A percentile compares a stretch with the other conserved stretches of the same genome.
phyloP scores from a whole-genome alignment of 2,113 vertebrate genomes.

The Myiozetetes cayanensis region DNA sequence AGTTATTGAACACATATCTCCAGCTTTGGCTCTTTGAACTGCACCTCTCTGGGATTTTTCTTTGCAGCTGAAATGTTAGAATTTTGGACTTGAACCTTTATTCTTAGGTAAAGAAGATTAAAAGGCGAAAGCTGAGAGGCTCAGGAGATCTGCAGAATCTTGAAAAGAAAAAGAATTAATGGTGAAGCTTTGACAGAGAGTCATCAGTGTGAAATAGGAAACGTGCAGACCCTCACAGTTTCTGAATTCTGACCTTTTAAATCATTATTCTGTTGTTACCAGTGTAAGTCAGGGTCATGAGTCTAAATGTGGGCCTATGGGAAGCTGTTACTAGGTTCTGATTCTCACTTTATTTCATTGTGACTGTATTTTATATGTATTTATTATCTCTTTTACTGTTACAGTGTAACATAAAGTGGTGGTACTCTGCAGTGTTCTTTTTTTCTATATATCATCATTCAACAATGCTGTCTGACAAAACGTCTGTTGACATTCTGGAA shows the following conservation, averaged over 20 bases:
- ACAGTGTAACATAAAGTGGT: not conserved
- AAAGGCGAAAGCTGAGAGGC: not conserved
- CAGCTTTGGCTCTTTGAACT: not conserved
- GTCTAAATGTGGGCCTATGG: not conserved
- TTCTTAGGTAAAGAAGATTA: not conserved
- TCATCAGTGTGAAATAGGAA: not conserved
- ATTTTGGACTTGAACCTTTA: not conserved
- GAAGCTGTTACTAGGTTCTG: not conserved
- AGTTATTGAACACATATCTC: not conserved
- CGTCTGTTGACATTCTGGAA: not conserved
- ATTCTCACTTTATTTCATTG: not conserved
- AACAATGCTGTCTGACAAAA: not conserved
- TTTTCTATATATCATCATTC: not conserved
- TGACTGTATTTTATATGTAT: not conserved
- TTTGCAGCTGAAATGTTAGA: not conserved
- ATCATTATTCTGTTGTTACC: not conserved
- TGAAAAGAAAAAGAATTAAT: not conserved
- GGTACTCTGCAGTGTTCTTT: not conserved
- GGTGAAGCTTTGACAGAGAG: not conserved
- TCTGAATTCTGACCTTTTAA: constrained; percentile 7
- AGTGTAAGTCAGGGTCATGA: not conserved
- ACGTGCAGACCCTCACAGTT: not conserved
- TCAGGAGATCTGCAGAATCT: not conserved
- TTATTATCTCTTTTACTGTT: not conserved
- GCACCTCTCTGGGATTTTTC: not conserved